Conservation (phyloP, 2,797 vertebrate genomes). For the Lepus townsendii region DNA sequence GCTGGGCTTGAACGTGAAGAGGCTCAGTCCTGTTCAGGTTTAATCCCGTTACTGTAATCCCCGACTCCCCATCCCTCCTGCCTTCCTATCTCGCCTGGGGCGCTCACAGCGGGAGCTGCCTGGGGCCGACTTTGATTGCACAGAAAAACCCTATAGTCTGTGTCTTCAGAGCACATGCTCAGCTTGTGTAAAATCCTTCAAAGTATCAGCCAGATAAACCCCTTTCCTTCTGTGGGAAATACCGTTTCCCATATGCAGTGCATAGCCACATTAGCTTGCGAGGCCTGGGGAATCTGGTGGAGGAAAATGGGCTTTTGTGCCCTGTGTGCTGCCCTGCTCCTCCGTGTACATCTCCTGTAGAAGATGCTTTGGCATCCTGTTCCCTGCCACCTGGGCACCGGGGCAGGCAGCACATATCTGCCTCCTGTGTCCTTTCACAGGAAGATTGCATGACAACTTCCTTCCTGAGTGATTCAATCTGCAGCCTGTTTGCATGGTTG, state of each 20-base stretch:
- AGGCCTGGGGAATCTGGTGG: neutral
- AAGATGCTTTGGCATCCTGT: neutral
- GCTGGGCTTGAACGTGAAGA: neutral
- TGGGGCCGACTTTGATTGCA: neutral
- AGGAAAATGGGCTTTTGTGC: neutral
- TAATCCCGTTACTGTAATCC: neutral
- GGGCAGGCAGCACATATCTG: neutral
- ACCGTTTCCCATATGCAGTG: neutral
- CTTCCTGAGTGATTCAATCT: neutral
- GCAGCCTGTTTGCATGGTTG: neutral
- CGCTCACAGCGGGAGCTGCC: neutral
- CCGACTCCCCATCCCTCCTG: neutral
- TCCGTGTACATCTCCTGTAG: fast-evolving
- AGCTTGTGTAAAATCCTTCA: constrained; percentile 24
- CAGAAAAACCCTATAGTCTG: neutral
- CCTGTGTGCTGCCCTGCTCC: no score
- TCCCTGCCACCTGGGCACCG: neutral
- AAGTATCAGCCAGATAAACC: neutral
- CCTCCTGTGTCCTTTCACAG: neutral
- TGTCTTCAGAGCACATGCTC: neutral
- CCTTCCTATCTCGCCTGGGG: neutral
- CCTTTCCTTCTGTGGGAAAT: neutral
- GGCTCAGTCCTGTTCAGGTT: neutral
- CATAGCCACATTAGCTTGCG: neutral
- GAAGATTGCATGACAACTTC: neutral